Evolutionary conservation across 2,888 invertebrate genomes (phyloP), one percentile per base, ranked within the genome.

Genomic region (Diadegma fenestrale): DNA sequence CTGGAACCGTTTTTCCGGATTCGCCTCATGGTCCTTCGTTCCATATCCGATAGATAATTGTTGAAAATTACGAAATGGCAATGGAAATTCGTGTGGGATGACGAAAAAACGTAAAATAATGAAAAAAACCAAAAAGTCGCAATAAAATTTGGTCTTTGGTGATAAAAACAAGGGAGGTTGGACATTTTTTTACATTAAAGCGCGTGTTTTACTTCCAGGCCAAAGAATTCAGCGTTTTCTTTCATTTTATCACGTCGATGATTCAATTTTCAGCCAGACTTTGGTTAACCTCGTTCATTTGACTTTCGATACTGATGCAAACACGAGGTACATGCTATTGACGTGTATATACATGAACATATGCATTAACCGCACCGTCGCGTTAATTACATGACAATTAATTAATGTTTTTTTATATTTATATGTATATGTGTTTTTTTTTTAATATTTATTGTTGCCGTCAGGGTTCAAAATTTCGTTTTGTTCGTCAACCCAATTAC

Each of bases 371-470:
- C 63, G 33, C 75, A 85, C 54, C 73, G 45, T 81, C 33, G 30
- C 79, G 64, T 85, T 85, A 69, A 77, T 80, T 86, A 88, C 88
- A 76, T 85, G 76, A 84, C 84, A 78, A 87, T 87, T 61, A 71
- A 69, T 71, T 41, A 45, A 54, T 81, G 4, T 63, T 81, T 71
- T 81, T 71, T 71, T 75, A 45, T 37, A 51, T 71, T 30, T 77
- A 63, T 69, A 41, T 66, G 33, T 45, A 75, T 75, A 75, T 79
- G 22, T 68, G 41, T 58, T 58, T 61, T 33, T 14, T 30, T 48
- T 33, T 19, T 43, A n/a, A n/a, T n/a, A n/a, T 88, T 89, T 91
- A 90, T 91, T 90, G 89, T 91, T 89, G 87, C 89, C 87, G 87
- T 90, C 80, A 73, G 71, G 76, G 54, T 79, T 72, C n/a, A 54